A percentile compares a stretch with the other conserved stretches of the same genome.
These are phyloP conservation scores for Malacoctenus gilli DNA, from an alignment of 2,797 vertebrate species.

Conservation along the genomic window DNA sequence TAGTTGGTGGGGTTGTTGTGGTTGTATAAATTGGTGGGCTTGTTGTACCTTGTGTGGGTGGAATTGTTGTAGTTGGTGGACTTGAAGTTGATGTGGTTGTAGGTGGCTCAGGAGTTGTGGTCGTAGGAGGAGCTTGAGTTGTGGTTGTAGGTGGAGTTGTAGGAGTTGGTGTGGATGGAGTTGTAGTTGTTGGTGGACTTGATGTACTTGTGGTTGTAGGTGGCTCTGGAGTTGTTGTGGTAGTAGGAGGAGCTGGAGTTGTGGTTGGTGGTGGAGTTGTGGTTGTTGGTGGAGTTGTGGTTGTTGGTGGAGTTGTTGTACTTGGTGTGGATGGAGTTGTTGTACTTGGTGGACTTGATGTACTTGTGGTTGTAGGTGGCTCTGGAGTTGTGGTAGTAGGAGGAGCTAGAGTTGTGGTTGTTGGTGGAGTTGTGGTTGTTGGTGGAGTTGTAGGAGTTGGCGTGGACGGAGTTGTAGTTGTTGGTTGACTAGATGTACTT, in stretches of 20 bases:
- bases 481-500: not conserved
- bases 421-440: too few relatives aligned
- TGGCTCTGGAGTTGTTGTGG: not conserved
- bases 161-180: not conserved
- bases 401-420: too few relatives aligned
- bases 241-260: not conserved
- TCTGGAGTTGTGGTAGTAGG: not conserved
- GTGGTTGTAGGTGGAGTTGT: not conserved
- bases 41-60: not conserved
- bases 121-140: too few relatives aligned
- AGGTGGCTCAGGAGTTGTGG: not conserved
- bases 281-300: not conserved
- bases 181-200: not conserved
- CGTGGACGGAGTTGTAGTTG: not conserved
- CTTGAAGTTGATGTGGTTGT: not conserved
- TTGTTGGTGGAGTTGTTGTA: not conserved
- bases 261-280: not conserved
- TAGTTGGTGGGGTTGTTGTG: not conserved
- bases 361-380: not conserved
- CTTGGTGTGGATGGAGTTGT: too few relatives aligned
- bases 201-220: not conserved
- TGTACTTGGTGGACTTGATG: too few relatives aligned
- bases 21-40: not conserved
- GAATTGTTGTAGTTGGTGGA: not conserved
- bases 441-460: too few relatives aligned